Base-by-base conservation (phyloP, 1,140 invertebrate species). In the Chelonus insularis region DNA sequence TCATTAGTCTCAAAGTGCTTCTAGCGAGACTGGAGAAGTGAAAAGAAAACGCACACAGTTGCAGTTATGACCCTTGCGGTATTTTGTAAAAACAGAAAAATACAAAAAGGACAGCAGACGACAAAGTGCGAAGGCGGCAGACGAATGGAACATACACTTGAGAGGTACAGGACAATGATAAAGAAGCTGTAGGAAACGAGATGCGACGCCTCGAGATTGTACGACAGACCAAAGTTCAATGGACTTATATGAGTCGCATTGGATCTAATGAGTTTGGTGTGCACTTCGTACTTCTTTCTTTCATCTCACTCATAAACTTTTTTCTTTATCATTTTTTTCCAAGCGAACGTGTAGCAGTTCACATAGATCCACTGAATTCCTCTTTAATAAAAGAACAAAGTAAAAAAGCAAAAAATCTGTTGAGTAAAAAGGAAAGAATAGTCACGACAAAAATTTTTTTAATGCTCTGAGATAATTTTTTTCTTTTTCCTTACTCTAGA, bases 181-280 rank as follows among this genome's bases (percentile, higher is more conserved):
- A 64, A 67, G 57, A 63, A 60, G 54, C 61, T 41, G 58, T 20
- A 37, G 25, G 25, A 23, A 50, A 41, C 29, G 25, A 14, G 21
- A 39, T 37, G 50, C 25, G 47, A 41, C 54, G 39, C 45, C 41
- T 43, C 12, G 8, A 16, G 41, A 43, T 14, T 43, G 12, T 43
- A 43, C 18, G n/a, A n/a, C n/a, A 16, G 16, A 43, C 41, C 16
- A 67, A 60, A 63, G 68, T 67, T 69, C 63, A 64, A 69, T 62
- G 58, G 14, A 60, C 61, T 48, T 55, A 16, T 51, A 41, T 18
- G 29, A 51, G 58, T 52, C 18, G 41, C 59, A 61, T 62, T 41
- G 55, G 41, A 62, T 63, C 47, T 61, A 65, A 65, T 68, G 59
- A 67, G 36, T 64, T 50, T 55, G 55, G 55, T 32, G 41, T 47